These are phyloP conservation scores for Neotragus moschatus DNA, from an alignment of 2,113 vertebrate genomes.

Conservation along the genomic window DNA sequence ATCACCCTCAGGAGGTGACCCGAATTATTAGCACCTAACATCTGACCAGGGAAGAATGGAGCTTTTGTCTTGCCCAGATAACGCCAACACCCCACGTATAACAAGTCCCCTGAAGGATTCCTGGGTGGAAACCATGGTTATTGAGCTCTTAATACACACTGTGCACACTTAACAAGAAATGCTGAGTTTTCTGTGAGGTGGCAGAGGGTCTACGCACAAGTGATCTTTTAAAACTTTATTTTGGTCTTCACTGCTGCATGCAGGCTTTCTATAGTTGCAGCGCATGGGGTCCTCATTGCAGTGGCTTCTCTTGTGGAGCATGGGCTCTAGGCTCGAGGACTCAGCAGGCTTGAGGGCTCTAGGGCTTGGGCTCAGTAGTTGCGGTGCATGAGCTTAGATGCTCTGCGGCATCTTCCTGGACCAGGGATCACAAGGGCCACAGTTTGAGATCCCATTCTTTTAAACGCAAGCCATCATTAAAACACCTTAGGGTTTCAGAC, in stretches of 20 bases:
- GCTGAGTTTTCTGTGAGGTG: background rate
- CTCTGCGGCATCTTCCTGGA: background rate
- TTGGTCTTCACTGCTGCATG: background rate
- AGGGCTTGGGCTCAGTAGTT: background rate
- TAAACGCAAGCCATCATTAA: background rate
- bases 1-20: background rate
- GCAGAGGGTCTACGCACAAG: background rate
- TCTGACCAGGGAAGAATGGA: background rate
- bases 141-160: background rate
- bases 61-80: background rate
- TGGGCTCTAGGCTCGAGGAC: background rate
- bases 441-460: background rate
- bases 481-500: background rate
- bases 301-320: background rate
- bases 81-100: background rate
- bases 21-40: background rate
- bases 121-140: background rate
- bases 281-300: rapidly evolving
- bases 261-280: background rate
- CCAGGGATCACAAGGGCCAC: background rate
- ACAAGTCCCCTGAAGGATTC: background rate
- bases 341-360: background rate
- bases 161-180: too few species aligned
- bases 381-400: background rate
- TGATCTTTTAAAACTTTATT: background rate